Evolutionary conservation across 2,797 vertebrate genomes (phyloP), one percentile per base, ranked within the genome.

Genomic region (Alexandromys oeconomus): DNA sequence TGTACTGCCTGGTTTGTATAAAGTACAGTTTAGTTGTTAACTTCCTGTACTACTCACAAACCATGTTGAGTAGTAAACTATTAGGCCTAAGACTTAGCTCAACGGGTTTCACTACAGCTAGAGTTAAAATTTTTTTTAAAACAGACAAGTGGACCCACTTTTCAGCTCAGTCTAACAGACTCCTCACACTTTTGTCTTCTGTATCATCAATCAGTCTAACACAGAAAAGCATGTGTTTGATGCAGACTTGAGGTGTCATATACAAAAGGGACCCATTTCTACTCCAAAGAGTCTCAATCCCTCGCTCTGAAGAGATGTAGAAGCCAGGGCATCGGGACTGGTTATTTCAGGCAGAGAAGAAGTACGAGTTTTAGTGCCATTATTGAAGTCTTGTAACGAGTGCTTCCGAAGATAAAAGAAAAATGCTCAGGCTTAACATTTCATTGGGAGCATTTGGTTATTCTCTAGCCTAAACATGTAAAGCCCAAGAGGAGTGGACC

Each of bases 21-120:
- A 98, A 98, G 93, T 89, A 96, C 54, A 77, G 85, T 98, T 98
- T 97, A 98, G 98, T 98, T 96, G 97, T 91, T 95, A 85, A 48
- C 87, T 40, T 3, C 1, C 81, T 96, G 80, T 93, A 97, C 98
- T 97, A 98, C 95, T 98, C 98, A 98, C 95, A 98, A 92, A 95
- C 97, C 65, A 96, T 97, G 97, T 97, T 97, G 93, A 98, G 97
- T 93, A 96, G 59, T 95, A 92, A 97, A 96, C 97, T 97, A 98
- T 98, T 98, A 98, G 98, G 86, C 31, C 94, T 76, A 94, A 96
- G 96, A 97, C 97, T 97, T 97, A 98, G 97, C 97, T 96, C 61
- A 89, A 93, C 93, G 92, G 96, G 91, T 92, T 94, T 97, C 95
- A 79, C 92, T 37, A 81, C 63, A 97, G 96, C 85, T 89, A 84